phyloP scores from a whole-genome alignment of 2,113 vertebrate genomes.

The Coregonus clupeaformis region DNA sequence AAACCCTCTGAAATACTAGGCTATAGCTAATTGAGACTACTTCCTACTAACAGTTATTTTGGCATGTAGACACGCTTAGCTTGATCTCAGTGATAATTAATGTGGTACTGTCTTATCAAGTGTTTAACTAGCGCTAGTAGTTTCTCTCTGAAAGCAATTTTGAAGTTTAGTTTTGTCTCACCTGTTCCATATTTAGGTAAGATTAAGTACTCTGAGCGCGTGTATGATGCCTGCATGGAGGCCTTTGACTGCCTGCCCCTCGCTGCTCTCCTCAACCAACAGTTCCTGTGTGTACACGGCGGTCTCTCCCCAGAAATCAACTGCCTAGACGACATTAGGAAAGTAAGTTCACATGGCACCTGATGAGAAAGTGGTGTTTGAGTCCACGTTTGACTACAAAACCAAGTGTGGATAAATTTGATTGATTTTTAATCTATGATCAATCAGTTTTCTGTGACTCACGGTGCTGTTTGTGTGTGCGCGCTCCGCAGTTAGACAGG shows the following conservation, averaged over 20 bases:
- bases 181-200: conserved; percentile 79
- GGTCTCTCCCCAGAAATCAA: conserved; percentile 98
- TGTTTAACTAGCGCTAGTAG: not conserved
- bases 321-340: conserved; percentile 95
- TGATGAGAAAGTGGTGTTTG: too few relatives aligned
- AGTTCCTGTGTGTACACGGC: conserved; percentile 96
- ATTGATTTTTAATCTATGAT: too few relatives aligned
- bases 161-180: not conserved
- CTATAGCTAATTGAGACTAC: too few relatives aligned
- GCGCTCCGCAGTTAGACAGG: conserved; percentile 90
- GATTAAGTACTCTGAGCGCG: conserved; percentile 96
- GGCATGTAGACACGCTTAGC: too few relatives aligned
- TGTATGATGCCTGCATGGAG: conserved; percentile 96
- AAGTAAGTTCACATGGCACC: conserved; percentile 76
- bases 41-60: too few relatives aligned
- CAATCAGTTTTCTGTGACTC: too few relatives aligned
- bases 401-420: too few relatives aligned
- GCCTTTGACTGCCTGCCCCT: conserved; percentile 98
- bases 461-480: too few relatives aligned
- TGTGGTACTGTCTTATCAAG: not conserved
- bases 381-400: too few relatives aligned
- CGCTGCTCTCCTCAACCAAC: conserved; percentile 95
- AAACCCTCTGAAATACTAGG: too few relatives aligned
- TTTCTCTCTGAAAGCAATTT: not conserved
- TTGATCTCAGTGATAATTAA: too few relatives aligned